Base-by-base conservation (phyloP, 2,797 vertebrate genomes). In the Ctenopoma multispine region DNA sequence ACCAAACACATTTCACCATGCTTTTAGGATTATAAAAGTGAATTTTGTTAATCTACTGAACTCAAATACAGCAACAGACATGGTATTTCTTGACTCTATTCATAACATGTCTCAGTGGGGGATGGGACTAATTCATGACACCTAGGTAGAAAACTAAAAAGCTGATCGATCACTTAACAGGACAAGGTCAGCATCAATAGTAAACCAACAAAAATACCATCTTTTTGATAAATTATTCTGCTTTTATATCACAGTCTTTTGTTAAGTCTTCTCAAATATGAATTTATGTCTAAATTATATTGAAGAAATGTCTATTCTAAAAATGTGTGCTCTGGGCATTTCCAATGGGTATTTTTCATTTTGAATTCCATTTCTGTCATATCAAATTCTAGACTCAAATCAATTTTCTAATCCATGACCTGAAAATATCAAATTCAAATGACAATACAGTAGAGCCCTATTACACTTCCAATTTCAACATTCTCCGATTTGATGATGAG, bases 81-180 rank as follows among this genome's bases (percentile, higher is more conserved):
- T 29, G 10, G 13, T 15, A 20, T 64, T 9, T 27, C 7, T 48
- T 21, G 10, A 41, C 31, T 63, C 31, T 18, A 23, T 24, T 46
- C 21, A 49, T 51, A 66, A 24, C 5, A 1, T 68, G 53, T 70
- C 73, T 50, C 63, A 63, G 51, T 18, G 20, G 21, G 50, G 57
- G 55, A n/a, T 20, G 61, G 53, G 48, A 43, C 43, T 41, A 43
- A 23, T 41, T 23, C 59, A 59, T 17, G 21, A 38, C 15, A 31
- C 29, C 50, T 57, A 68, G 62, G 67, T 46, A 67, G 61, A 23
- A 68, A 15, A 65, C 41, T 15, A 20, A 40, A 72, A 56, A 59
- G 31, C 7, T 4, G 20, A 68, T 75, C 15, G 9, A 62, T 58
- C 68, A 29, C 50, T 57, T 60, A 7, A 47, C 48, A 47, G 53